Percentiles rank a stretch among this genome's conserved stretches.
Evolutionary conservation across 2,888 invertebrate species (phyloP).

Genomic region (Eledone cirrhosa): DNA sequence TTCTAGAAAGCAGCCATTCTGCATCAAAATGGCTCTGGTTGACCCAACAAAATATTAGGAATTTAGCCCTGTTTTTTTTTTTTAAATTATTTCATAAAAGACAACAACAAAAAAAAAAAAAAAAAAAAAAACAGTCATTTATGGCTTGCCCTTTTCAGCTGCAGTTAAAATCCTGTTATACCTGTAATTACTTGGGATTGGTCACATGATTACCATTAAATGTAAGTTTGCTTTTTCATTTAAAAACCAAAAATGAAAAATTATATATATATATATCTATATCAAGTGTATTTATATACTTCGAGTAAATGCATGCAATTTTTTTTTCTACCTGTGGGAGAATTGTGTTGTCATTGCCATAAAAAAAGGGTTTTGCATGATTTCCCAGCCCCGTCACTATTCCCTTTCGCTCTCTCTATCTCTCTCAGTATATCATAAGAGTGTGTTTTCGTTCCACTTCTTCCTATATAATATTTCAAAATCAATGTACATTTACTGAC

Average conservation of each 20-base stretch:
- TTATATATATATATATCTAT: no score
- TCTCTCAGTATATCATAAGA: no score
- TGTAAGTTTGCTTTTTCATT: slow-evolving; percentile 18
- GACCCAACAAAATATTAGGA: slow-evolving; percentile 25
- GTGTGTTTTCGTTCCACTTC: no score
- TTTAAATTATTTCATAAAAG: no score
- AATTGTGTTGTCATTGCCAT: slow-evolving; percentile 25
- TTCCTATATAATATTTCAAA: no score
- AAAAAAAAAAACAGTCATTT: slow-evolving; percentile 19
- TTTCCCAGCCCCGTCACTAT: no score
- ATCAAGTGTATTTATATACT: slow-evolving; percentile 13
- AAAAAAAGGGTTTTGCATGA: slow-evolving; percentile 8
- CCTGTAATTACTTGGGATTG: slow-evolving; percentile 26
- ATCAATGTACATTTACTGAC: no score
- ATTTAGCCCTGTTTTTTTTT: not conserved
- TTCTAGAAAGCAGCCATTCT: slow-evolving; percentile 5
- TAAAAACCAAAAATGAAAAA: slow-evolving; percentile 26
- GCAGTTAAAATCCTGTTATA: slow-evolving; percentile 26
- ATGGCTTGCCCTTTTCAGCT: slow-evolving; percentile 28
- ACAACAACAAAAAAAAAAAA: not conserved
- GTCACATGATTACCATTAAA: slow-evolving; percentile 22
- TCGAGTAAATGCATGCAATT: slow-evolving; percentile 16
- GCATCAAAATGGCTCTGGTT: slow-evolving; percentile 13
- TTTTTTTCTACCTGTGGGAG: slow-evolving; percentile 15
- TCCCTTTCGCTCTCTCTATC: no score